Conservation (phyloP, 30 jellyfish, hydroid and myxozoan species). For the Phacellophora camtschatica region DNA sequence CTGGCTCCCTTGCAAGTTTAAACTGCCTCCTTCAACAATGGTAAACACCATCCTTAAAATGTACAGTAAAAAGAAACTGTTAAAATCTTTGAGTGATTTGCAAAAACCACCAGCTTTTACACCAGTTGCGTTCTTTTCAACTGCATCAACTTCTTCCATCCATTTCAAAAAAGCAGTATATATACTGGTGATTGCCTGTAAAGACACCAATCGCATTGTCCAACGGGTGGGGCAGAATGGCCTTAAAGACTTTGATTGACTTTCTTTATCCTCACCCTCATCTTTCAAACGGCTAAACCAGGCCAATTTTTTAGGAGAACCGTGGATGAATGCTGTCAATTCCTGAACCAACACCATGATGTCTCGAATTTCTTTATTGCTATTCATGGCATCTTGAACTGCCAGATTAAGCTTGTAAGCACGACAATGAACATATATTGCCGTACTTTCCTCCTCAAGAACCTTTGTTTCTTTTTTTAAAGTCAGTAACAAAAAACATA, state of each 20-base stretch:
- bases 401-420: no score
- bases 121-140: conserved; percentile 50
- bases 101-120: conserved; percentile 44
- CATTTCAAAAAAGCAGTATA: no score
- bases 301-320: not conserved
- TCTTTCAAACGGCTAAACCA: not conserved
- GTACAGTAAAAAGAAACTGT: conserved; percentile 53
- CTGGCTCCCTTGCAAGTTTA: conserved; percentile 19
- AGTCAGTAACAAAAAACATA: no score
- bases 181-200: no score
- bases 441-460: no score
- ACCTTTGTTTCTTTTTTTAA: no score
- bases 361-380: no score
- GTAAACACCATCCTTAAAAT: conserved; percentile 45
- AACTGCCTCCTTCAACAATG: conserved; percentile 38
- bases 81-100: conserved; percentile 20
- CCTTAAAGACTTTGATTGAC: not conserved
- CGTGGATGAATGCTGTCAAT: not conserved
- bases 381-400: no score
- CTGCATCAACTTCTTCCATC: no score
- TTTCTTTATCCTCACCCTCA: not conserved
- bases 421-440: no score
- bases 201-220: not conserved
- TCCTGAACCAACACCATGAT: not conserved
- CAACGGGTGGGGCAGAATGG: conserved; percentile 1